Evolutionary conservation across 2,888 invertebrate species (phyloP), one percentile per base, ranked within the genome.

Genomic region (Drosophila atripex): DNA sequence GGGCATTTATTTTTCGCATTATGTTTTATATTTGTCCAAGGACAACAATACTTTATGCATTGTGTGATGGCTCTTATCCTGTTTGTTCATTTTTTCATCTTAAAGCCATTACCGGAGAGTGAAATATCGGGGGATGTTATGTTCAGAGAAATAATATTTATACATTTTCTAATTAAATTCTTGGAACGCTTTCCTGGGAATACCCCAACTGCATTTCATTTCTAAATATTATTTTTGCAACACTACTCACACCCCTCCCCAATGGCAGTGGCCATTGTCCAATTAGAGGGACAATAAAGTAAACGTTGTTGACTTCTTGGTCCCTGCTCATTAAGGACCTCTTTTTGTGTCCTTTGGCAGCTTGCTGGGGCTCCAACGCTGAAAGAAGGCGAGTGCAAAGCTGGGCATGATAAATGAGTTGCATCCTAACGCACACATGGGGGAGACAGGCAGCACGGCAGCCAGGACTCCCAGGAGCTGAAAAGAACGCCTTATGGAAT

Each of bases 1-100:
- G 45, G 71, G 50, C 71, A 57, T 66, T 66, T 50, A 68, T 65
- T 75, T 52, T 59, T 70, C 58, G 71, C 79, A 82, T 76, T 79
- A 66, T 76, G 60, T 59, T 71, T 78, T 80, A 63, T 77, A 71
- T 75, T 64, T 80, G 64, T 54, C 46, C 58, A 59, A 70, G 75
- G 59, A 71, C 87, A 73, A 57, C 72, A 71, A 77, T 77, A 66
- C 54, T 60, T 70, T 66, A 47, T 61, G 57, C 68, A 72, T 78
- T 47, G 52, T 46, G 39, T 55, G 46, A 41, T 18, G 25, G 41
- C 49, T 59, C 50, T 51, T 76, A 54, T 57, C 47, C 65, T 39
- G 46, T 71, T 61, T 66, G 46, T 21, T 23, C 9, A 28, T 16
- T 21, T 30, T 18, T 18, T 28, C 14, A 28, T 35, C 12, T 52